phyloP scores from a whole-genome alignment of 2,888 invertebrate species.

The Xylocampa areola region DNA sequence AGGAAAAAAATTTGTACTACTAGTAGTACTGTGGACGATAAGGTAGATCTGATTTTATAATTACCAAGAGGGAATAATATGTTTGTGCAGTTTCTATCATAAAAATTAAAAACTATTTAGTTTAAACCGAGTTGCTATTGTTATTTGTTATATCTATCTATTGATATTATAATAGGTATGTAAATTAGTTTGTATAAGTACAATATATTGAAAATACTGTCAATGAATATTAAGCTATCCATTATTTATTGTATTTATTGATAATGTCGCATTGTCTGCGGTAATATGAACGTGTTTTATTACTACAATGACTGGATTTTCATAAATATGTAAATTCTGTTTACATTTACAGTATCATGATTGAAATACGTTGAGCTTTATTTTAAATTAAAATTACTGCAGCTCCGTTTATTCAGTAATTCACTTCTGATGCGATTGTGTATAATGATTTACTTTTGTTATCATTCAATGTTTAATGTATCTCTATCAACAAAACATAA shows the following conservation, averaged over 20 bases:
- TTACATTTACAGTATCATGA: constrained; percentile 67
- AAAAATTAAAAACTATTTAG: too few species aligned
- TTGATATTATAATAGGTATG: too few species aligned
- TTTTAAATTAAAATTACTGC: constrained; percentile 55
- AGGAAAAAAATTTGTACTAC: too few species aligned
- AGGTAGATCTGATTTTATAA: too few species aligned
- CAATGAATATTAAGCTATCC: constrained; percentile 16
- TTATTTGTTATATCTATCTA: too few species aligned
- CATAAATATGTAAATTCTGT: constrained; percentile 71
- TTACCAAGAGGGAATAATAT: too few species aligned
- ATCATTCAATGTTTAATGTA: background rate
- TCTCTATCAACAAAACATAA: too few species aligned
- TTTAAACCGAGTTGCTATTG: too few species aligned
- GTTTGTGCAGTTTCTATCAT: too few species aligned
- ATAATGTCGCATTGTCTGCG: constrained; percentile 8
- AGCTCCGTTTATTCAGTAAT: constrained; percentile 33
- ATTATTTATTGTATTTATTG: constrained; percentile 22
- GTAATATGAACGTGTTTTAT: constrained; percentile 44
- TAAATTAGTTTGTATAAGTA: too few species aligned
- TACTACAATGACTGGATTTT: constrained; percentile 48
- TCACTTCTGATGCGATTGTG: constrained; percentile 22
- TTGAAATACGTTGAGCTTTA: constrained; percentile 63
- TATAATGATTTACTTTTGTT: constrained; percentile 7
- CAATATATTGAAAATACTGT: background rate
- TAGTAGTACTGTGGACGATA: too few species aligned